Conservation (phyloP, 2,888 invertebrate genomes). For the Omphaloscelis lunosa region DNA sequence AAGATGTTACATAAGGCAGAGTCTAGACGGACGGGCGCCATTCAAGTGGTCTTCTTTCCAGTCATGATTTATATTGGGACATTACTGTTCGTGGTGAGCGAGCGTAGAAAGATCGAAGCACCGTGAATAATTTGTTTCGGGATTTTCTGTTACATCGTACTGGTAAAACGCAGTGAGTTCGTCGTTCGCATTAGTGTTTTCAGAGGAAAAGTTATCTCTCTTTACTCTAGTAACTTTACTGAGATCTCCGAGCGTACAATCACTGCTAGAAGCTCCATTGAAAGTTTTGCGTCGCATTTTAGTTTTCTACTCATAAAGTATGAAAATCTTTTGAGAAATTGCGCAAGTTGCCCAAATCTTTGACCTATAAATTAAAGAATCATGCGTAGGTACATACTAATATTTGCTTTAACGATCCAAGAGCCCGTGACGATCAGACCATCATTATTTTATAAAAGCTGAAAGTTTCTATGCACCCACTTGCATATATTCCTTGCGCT, state of each 20-base stretch:
- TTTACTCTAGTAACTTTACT: background rate
- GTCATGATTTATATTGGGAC: conserved; percentile 44
- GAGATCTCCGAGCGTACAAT: background rate
- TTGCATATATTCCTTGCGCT: no score
- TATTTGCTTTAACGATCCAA: background rate
- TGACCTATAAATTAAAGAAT: background rate
- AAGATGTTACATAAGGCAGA: conserved; percentile 37
- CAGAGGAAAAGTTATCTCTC: background rate
- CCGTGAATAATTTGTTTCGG: conserved; percentile 47
- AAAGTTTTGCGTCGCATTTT: background rate
- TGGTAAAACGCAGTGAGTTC: background rate
- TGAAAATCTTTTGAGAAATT: background rate
- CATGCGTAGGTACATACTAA: background rate
- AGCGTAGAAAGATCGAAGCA: conserved; percentile 26
- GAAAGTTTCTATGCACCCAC: no score
- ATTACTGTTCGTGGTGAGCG: conserved; percentile 5
- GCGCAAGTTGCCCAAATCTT: background rate
- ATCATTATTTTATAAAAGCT: no score
- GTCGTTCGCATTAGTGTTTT: background rate
- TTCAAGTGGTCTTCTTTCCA: conserved; percentile 28
- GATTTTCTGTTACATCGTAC: conserved; percentile 30
- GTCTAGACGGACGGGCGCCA: conserved; percentile 66
- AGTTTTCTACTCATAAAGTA: background rate
- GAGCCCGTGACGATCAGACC: no score
- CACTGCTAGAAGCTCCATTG: background rate